A percentile compares a stretch with the other conserved stretches of the same genome.
Evolutionary conservation across 2,797 vertebrate genomes (phyloP).

Genomic region (Neosilurus hyrtlii): DNA sequence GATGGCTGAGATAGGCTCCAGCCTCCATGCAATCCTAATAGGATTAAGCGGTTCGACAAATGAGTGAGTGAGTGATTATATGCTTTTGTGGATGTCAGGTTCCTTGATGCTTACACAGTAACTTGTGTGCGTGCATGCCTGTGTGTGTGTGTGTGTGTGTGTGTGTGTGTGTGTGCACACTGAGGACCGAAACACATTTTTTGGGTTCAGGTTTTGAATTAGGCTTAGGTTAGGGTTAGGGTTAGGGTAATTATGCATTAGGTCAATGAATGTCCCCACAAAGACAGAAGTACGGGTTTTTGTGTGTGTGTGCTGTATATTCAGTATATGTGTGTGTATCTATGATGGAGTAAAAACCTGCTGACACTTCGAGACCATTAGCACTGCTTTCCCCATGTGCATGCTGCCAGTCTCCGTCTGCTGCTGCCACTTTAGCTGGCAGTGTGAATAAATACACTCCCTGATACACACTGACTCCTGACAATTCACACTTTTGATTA

Average conservation of each 20-base stretch:
- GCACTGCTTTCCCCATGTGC: slow-evolving; percentile 48
- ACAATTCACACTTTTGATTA: slow-evolving; percentile 36
- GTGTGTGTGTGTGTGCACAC: slow-evolving; percentile 23
- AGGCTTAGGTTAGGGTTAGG: too few species aligned
- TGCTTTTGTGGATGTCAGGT: slow-evolving; percentile 1
- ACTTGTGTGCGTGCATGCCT: slow-evolving; percentile 11
- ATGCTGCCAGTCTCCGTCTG: slow-evolving; percentile 52
- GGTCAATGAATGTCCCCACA: too few species aligned
- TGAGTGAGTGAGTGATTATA: slow-evolving; percentile 14
- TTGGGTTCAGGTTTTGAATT: too few species aligned
- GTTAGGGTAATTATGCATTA: too few species aligned
- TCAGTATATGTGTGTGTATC: slow-evolving; percentile 16
- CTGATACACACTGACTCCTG: slow-evolving; percentile 35
- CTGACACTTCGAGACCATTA: slow-evolving; percentile 58
- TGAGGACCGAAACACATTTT: too few species aligned
- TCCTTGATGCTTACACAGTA: neutral
- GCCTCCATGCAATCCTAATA: too few species aligned
- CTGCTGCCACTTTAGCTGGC: slow-evolving; percentile 45
- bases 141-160: slow-evolving; percentile 1
- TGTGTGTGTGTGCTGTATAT: slow-evolving; percentile 9
- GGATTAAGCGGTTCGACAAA: too few species aligned
- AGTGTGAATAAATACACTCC: slow-evolving; percentile 50
- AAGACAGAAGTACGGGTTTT: neutral
- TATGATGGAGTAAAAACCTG: slow-evolving; percentile 54
- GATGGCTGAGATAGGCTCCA: neutral